phyloP scores from a whole-genome alignment of 1,140 invertebrate species.

The Tetraneura akinire region DNA sequence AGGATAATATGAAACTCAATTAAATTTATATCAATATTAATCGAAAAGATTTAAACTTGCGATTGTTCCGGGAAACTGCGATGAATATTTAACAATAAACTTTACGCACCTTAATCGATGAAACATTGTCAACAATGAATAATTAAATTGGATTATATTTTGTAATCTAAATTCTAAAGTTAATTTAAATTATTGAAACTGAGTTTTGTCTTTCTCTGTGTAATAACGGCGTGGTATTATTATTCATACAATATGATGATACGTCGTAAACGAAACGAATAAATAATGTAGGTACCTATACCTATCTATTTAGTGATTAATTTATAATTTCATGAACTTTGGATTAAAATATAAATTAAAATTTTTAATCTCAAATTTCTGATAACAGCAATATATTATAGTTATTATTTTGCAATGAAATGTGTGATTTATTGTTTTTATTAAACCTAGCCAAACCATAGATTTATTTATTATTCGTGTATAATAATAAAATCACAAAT shows the following conservation, averaged over 20 bases:
- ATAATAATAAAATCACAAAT: too few relatives aligned
- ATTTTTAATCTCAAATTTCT: slow-evolving; percentile 8
- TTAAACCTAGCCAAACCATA: too few relatives aligned
- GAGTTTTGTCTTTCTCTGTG: not conserved
- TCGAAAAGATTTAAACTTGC: slow-evolving; percentile 5
- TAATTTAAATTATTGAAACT: not conserved
- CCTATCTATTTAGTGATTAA: not conserved
- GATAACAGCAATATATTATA: not conserved
- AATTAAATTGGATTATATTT: slow-evolving; percentile 16
- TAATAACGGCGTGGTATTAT: not conserved
- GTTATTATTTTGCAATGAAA: not conserved
- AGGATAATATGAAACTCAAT: not conserved
- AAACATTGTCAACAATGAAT: slow-evolving; percentile 11
- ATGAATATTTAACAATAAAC: slow-evolving; percentile 20
- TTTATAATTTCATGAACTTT: not conserved
- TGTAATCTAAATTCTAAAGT: not conserved
- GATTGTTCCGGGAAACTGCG: not conserved
- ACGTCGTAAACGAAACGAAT: slow-evolving; percentile 5
- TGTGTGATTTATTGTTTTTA: not conserved
- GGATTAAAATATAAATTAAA: not conserved
- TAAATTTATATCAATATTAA: not conserved
- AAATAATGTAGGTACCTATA: not conserved
- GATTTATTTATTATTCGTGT: too few relatives aligned
- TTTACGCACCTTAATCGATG: not conserved
- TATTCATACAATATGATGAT: not conserved